Percentiles rank a stretch among this genome's conserved stretches.
Conservation (phyloP, 2,888 invertebrate genomes). For the Labia minor region DNA sequence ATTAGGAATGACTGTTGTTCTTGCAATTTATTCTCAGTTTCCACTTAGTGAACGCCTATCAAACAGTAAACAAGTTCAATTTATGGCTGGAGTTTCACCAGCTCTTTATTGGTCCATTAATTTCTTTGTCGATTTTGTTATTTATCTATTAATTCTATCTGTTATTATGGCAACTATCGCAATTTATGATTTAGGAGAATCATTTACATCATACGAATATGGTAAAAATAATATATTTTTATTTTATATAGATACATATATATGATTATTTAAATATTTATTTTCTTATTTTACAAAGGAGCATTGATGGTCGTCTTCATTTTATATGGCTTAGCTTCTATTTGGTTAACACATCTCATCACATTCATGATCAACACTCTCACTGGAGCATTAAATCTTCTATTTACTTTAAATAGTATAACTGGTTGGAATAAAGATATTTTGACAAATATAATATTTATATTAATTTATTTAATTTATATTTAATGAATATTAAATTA, state of each 20-base stretch:
- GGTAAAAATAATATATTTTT: slow-evolving; percentile 21
- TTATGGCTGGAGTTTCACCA: slow-evolving; percentile 52
- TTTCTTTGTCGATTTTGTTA: slow-evolving; percentile 44
- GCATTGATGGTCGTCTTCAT: slow-evolving; percentile 40
- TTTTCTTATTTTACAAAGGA: slow-evolving; percentile 31
- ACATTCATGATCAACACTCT: slow-evolving; percentile 41
- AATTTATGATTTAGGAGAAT: slow-evolving; percentile 22
- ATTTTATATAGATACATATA: not conserved
- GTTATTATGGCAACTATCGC: slow-evolving; percentile 30
- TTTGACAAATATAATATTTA: not conserved
- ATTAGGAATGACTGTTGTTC: slow-evolving; percentile 37
- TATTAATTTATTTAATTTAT: not conserved
- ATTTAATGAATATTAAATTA: not conserved
- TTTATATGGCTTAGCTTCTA: slow-evolving; percentile 48
- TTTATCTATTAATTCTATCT: slow-evolving; percentile 29
- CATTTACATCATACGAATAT: slow-evolving; percentile 19
- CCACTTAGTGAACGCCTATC: slow-evolving; percentile 51
- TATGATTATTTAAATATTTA: slow-evolving; percentile 4
- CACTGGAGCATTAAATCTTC: slow-evolving; percentile 38
- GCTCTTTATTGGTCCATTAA: slow-evolving; percentile 52
- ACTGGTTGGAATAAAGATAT: slow-evolving; percentile 36
- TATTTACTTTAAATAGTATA: slow-evolving; percentile 35
- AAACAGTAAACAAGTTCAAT: slow-evolving; percentile 55
- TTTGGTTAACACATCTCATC: slow-evolving; percentile 54
- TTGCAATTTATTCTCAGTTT: slow-evolving; percentile 45